Evolutionary conservation across 2,797 vertebrate genomes (phyloP), one percentile per base, ranked within the genome.

Genomic region (Brachymystax lenok): DNA sequence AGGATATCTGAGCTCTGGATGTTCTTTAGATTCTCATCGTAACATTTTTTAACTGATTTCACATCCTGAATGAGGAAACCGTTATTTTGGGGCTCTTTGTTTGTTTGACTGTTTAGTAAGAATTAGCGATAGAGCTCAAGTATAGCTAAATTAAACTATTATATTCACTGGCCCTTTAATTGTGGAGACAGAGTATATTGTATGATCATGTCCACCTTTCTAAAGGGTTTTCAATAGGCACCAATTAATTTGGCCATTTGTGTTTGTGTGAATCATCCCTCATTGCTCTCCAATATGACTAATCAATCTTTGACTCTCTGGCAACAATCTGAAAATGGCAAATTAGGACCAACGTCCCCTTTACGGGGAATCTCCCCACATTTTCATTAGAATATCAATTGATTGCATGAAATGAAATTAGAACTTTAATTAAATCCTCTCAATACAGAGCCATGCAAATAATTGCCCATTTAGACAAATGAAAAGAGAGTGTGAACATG

Each of bases 381-480:
- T 82, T 83, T 81, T 81, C 83, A 83, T 90, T 86, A 84, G 72
- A 91, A 83, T 73, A 79, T 46, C 76, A 85, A 90, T 82, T 88
- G 87, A 91, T 87, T 87, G 77, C 81, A 70, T 67, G 80, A 82
- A 89, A 87, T 85, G 75, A 84, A 87, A 90, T 87, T 85, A 88
- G 83, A 85, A 80, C 79, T 88, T 91, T 88, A 89, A 90, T 91
- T 87, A 91, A 88, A 87, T 79, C 71, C 51, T 82, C 74, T 83
- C 85, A 72, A 80, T 81, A 86, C 35, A 78, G 80, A 85, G 69
- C 77, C 69, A 54, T 54, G 74, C 73, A 79, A 82, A 83, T 90
- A 87, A 91, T 90, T 87, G 88, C 78, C 79, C 77, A 64, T 84
- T 86, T 80, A 86, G 86, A 90, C 83, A 89, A 88, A 89, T 87